These are phyloP conservation scores for Palythoa heliodiscus DNA, from an alignment of 92 coral and sea anemone species.

Conservation along the genomic window DNA sequence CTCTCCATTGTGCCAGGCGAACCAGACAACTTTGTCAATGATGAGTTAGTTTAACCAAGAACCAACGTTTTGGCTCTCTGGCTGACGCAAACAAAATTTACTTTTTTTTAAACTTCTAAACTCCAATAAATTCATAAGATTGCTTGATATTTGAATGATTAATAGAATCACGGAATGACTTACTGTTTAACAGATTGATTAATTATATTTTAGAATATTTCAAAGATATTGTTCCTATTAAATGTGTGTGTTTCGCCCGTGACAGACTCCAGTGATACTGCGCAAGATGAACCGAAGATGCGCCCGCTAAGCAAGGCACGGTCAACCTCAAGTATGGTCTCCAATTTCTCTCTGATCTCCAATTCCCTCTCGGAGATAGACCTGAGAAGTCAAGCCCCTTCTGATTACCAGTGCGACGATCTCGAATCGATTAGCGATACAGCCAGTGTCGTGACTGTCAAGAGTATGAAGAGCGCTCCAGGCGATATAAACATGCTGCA, in stretches of 20 bases:
- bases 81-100: no score
- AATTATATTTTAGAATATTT: no score
- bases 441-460: conserved; percentile 58
- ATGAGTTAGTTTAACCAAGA: no score
- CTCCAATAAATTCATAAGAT: no score
- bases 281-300: conserved; percentile 69
- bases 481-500: conserved; percentile 17
- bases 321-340: conserved; percentile 80
- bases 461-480: conserved; percentile 38
- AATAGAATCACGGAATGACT: no score
- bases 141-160: no score
- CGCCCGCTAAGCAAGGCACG: conserved; percentile 74
- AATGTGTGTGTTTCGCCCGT: background rate
- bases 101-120: no score
- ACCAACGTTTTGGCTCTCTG: no score
- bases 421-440: conserved; percentile 57
- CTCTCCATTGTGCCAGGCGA: no score
- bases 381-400: conserved; percentile 57
- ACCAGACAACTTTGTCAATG: no score
- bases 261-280: conserved; percentile 74
- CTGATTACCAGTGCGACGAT: conserved; percentile 55
- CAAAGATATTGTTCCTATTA: no score
- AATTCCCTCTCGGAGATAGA: conserved; percentile 83
- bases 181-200: no score
- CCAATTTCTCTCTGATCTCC: conserved; percentile 75